These are phyloP conservation scores for Scomber colias DNA, from an alignment of 2,113 vertebrate species.

Conservation along the genomic window DNA sequence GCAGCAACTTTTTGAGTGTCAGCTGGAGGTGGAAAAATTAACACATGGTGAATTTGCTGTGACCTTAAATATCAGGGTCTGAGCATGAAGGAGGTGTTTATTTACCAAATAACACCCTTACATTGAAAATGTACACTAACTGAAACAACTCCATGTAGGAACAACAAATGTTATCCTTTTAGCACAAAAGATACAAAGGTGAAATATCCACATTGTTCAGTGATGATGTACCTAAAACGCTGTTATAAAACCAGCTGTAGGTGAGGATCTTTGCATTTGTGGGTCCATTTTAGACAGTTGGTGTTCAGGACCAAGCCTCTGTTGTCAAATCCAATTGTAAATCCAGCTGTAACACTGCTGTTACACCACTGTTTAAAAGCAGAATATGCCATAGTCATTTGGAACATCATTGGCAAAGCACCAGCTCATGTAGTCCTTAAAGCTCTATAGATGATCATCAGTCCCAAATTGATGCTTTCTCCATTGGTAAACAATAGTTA, in stretches of 20 bases:
- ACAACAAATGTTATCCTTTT: constrained; percentile 16
- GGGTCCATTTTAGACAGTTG: background rate
- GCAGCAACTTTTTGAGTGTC: background rate
- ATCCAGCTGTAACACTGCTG: too few species aligned
- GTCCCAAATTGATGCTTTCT: too few species aligned
- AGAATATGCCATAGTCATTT: background rate
- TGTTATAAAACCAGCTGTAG: constrained; percentile 1
- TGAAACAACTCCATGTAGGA: constrained; percentile 23
- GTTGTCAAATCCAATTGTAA: background rate
- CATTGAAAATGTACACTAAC: constrained; percentile 27
- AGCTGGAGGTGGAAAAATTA: background rate
- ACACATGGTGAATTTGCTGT: constrained; percentile 15
- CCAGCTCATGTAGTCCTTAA: too few species aligned
- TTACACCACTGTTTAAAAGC: background rate
- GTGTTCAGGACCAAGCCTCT: background rate
- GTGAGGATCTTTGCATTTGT: constrained; percentile 36
- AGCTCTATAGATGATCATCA: background rate
- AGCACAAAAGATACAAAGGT: constrained; percentile 7
- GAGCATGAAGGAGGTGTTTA: background rate
- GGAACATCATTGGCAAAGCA: too few species aligned
- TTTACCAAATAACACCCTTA: constrained; percentile 20
- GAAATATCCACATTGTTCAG: constrained; percentile 4
- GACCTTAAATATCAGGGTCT: constrained; percentile 1
- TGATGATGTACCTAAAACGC: background rate
- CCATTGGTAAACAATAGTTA: too few species aligned